Evolutionary conservation across 23 tunicate genomes (phyloP).

Genomic region (Trididemnum clinides): DNA sequence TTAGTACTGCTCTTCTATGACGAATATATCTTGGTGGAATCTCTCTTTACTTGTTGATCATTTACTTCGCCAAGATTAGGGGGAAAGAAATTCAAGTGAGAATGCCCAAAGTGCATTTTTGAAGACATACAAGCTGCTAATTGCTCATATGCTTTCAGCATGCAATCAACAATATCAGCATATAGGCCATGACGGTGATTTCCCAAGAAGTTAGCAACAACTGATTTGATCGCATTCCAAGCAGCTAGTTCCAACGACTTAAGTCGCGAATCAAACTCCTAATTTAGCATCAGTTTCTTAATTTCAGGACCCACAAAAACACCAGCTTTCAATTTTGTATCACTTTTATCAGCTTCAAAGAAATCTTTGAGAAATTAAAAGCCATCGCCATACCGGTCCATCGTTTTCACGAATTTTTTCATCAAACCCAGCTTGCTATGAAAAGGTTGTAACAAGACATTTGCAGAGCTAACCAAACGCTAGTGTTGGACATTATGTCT

Average conservation of each 20-base stretch:
- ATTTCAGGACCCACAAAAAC: too few species aligned
- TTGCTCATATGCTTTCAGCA: conserved; percentile 30
- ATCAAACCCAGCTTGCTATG: too few species aligned
- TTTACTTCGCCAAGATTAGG: conserved; percentile 35
- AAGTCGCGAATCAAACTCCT: conserved; percentile 3
- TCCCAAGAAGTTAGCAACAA: conserved; percentile 21
- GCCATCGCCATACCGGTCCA: too few species aligned
- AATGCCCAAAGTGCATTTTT: conserved; percentile 25
- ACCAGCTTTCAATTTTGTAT: neutral
- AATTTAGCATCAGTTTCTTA: too few species aligned
- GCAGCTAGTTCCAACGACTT: conserved; percentile 26
- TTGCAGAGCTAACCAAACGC: too few species aligned
- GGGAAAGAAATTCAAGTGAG: conserved; percentile 24
- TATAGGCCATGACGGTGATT: conserved; percentile 3
- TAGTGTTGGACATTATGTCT: too few species aligned
- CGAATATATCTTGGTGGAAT: conserved; percentile 18
- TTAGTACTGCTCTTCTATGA: conserved; percentile 10
- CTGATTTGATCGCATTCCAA: conserved; percentile 20
- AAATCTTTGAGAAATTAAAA: too few species aligned
- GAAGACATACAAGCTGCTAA: conserved; percentile 18
- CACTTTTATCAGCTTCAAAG: too few species aligned
- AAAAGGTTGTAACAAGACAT: too few species aligned
- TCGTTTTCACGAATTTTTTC: too few species aligned
- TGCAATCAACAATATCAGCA: conserved; percentile 12
- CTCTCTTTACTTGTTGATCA: conserved; percentile 16